Conservation (phyloP, 2,113 vertebrate species). For the Cisticola juncidis region DNA sequence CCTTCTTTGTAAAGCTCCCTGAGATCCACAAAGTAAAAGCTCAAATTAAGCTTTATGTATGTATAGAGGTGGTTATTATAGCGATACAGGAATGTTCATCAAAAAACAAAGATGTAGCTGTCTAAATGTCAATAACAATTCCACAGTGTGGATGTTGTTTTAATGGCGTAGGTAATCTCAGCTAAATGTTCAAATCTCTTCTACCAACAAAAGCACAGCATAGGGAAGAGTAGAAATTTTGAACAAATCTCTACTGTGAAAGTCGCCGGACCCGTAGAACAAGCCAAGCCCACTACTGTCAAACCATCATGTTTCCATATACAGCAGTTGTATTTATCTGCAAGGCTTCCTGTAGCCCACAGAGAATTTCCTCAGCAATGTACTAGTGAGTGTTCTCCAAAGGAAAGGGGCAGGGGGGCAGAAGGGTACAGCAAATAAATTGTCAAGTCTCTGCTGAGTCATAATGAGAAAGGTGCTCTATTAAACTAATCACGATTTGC, state of each 20-base stretch:
- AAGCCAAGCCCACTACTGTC: background rate
- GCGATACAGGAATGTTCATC: conserved; percentile 8
- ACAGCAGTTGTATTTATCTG: background rate
- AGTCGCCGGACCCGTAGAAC: background rate
- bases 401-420: background rate
- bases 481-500: conserved; percentile 27
- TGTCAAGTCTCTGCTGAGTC: background rate
- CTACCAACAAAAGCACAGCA: conserved; percentile 28
- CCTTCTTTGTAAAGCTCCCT: conserved; percentile 29
- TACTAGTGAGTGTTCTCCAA: background rate
- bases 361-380: background rate
- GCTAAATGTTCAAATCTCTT: conserved; percentile 54
- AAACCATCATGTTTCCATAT: background rate
- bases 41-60: conserved; percentile 22
- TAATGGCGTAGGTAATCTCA: conserved; percentile 27
- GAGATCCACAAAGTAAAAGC: conserved; percentile 46
- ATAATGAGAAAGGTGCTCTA: conserved; percentile 7
- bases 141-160: conserved; percentile 6
- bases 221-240: background rate
- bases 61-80: background rate
- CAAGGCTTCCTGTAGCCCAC: background rate
- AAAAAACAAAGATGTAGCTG: conserved; percentile 45
- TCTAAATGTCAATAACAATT: conserved; percentile 53
- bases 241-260: conserved; percentile 19
- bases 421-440: background rate